phyloP scores from a whole-genome alignment of 2,113 vertebrate genomes.

The Myrmophylax atrothorax region DNA sequence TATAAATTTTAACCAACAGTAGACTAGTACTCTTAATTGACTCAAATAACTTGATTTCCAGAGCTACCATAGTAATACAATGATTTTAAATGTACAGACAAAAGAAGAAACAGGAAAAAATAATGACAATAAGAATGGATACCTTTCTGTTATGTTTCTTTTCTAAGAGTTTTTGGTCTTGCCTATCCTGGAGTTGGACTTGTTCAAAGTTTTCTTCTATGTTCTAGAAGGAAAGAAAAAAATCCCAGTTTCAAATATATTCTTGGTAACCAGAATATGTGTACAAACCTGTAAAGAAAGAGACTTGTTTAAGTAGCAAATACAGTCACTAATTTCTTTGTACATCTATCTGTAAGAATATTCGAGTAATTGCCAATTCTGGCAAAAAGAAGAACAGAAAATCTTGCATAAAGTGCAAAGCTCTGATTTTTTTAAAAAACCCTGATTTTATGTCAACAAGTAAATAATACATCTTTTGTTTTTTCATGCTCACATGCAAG shows the following conservation, averaged over 20 bases:
- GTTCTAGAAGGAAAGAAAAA: conserved; percentile 63
- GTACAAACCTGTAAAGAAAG: background rate
- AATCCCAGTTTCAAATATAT: background rate
- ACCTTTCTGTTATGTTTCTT: conserved; percentile 77
- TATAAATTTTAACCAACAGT: background rate
- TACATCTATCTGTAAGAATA: background rate
- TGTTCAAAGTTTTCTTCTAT: conserved; percentile 70
- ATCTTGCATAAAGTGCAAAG: background rate
- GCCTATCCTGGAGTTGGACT: conserved; percentile 61
- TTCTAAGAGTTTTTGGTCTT: conserved; percentile 57
- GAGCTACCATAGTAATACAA: background rate
- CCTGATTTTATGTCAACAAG: background rate
- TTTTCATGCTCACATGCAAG: background rate
- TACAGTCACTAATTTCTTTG: background rate
- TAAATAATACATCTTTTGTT: background rate
- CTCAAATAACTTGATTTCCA: background rate
- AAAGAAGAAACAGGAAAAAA: background rate
- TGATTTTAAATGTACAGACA: background rate
- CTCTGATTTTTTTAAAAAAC: background rate
- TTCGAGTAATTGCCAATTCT: background rate
- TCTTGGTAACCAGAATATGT: background rate
- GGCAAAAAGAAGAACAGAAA: background rate
- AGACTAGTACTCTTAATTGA: background rate
- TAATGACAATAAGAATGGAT: background rate
- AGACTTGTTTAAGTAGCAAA: background rate